Conservation (phyloP, 2,888 invertebrate species). For the Blastobasis adustella region DNA sequence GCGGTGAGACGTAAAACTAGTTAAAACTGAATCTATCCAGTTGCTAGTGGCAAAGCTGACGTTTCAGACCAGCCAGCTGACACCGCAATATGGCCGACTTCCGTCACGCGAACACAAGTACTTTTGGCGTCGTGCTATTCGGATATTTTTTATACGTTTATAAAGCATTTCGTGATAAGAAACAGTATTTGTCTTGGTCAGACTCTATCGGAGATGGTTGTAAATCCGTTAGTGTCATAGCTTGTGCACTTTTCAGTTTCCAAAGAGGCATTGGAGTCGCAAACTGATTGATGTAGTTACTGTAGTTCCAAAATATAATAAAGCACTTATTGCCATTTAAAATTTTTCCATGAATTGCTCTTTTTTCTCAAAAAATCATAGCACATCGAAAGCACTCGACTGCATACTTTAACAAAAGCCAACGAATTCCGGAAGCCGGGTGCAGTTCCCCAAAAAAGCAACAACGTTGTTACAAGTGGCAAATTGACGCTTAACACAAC, state of each 20-base stretch:
- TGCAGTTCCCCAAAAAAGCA: not conserved
- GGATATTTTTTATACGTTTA: no score
- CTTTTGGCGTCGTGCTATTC: not conserved
- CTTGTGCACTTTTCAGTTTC: not conserved
- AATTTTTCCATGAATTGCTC: no score
- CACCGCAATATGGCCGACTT: constrained; percentile 44
- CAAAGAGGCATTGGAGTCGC: not conserved
- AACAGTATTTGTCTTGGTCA: no score
- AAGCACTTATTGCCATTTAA: no score
- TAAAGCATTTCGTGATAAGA: no score
- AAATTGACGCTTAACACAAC: constrained; percentile 52
- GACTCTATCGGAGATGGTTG: no score
- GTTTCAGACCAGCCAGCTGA: constrained; percentile 38
- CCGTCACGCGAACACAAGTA: constrained; percentile 22
- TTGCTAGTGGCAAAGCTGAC: constrained; percentile 28
- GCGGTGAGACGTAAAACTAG: constrained; percentile 46
- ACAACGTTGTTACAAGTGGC: constrained; percentile 17
- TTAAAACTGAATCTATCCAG: constrained; percentile 30
- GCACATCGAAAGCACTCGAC: not conserved
- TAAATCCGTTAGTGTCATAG: not conserved
- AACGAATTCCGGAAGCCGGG: not conserved
- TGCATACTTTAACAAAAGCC: not conserved
- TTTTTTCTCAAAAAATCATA: not conserved
- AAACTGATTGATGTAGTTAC: no score
- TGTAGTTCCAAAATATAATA: no score